Conservation (phyloP, 35 echinoderm and acorn worm genomes). For the Holothuria glaberrima region DNA sequence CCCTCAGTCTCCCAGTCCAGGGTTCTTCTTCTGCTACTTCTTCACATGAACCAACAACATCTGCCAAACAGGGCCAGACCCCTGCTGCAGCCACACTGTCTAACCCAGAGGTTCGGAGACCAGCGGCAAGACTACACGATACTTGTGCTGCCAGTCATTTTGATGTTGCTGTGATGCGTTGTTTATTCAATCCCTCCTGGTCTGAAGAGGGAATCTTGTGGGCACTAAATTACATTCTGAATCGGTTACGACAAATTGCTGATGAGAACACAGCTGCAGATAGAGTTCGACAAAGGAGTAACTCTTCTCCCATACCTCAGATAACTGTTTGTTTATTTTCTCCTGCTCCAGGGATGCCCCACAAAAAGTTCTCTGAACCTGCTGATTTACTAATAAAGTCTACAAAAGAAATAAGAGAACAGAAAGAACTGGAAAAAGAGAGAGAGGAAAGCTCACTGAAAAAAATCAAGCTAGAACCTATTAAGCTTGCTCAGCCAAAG, state of each 20-base stretch:
- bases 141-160: slow-evolving; percentile 89
- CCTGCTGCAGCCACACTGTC: slow-evolving; percentile 39
- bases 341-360: slow-evolving; percentile 77
- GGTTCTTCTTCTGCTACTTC: neutral
- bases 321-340: slow-evolving; percentile 93
- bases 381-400: slow-evolving; percentile 37
- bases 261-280: slow-evolving; percentile 86
- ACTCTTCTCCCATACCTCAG: slow-evolving; percentile 91
- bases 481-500: slow-evolving; percentile 60
- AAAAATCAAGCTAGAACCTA: slow-evolving; percentile 76
- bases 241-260: slow-evolving; percentile 80
- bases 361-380: slow-evolving; percentile 93
- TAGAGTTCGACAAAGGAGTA: slow-evolving; percentile 89
- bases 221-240: slow-evolving; percentile 92
- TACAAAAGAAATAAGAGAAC: slow-evolving; percentile 23
- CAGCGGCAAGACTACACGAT: slow-evolving; percentile 80
- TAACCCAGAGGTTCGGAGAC: slow-evolving; percentile 33
- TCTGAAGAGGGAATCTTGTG: slow-evolving; percentile 93
- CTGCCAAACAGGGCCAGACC: slow-evolving; percentile 3
- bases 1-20: slow-evolving; percentile 30
- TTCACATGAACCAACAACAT: slow-evolving; percentile 36
- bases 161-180: slow-evolving; percentile 97
- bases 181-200: slow-evolving; percentile 95
- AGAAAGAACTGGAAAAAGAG: slow-evolving; percentile 46
- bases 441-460: slow-evolving; percentile 70